Base-by-base conservation (phyloP, 2,888 invertebrate species). In the Oxytorus armatus region DNA sequence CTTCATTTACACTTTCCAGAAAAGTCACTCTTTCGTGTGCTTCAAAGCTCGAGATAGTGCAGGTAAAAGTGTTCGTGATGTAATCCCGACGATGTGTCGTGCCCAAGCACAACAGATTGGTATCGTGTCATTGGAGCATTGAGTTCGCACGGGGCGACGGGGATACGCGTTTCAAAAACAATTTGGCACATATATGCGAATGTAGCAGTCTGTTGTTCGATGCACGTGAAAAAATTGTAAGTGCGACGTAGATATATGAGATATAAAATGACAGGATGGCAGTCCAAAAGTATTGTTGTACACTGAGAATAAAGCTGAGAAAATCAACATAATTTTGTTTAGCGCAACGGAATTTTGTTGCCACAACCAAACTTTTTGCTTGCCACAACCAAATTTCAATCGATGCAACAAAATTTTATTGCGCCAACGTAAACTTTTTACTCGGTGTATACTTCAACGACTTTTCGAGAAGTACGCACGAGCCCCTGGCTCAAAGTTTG, bases 1-100 rank as follows among this genome's bases (percentile, higher is more conserved):
- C 42, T 76, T 76, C 66, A 80, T 76, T 80, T 72, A 76, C 76
- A 80, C 76, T 72, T 61, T 68, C 65, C n/a, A 42, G 14, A 11
- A 44, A 66, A 68, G 59, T n/a, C 23, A 39, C 72, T 68, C 44
- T 61, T 47, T 49, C 44, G 39, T 53, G 53, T 47, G 36, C 53
- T 47, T 25, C 74, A 1, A 63, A 39, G 39, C 29, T 57, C 25
- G 39, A 33, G 61, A 76, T 80, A 55, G 29, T 4, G 29, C 18
- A 47, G 75, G 25, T 39, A 66, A 75, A 66, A 76, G 63, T 65
- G 51, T 70, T 66, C 44, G 23, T 44, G 44, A 65, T 36, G 61
- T 47, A 53, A 23, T 66, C 53, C 18, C 16, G 42, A 36, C 18
- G 57, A 25, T 70, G 44, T 59, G 66, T 18, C 57, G 59, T n/a